Evolutionary conservation across 2,888 invertebrate genomes (phyloP), one percentile per base, ranked within the genome.

Genomic region (Nomada ferruginata): DNA sequence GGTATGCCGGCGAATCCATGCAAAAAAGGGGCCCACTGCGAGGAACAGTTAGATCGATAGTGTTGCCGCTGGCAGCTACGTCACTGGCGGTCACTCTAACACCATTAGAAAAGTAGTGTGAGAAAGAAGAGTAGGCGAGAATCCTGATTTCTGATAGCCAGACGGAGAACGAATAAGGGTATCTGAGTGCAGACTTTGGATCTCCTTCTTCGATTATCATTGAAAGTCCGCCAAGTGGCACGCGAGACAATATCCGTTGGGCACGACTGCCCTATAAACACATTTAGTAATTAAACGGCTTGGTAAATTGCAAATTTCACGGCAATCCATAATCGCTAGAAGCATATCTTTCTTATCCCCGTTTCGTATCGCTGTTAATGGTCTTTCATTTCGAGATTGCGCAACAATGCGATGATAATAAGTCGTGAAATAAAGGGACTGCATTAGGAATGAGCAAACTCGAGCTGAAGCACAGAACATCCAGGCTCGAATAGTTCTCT

Each of bases 291-390:
- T 18, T n/a, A 42, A 4, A 29, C n/a, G n/a, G 47, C 11, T 47
- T 15, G 47, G 47, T 15, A 47, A 74, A 73, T 65, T 57, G 57
- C 69, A 76, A 85, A 69, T 66, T 69, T 81, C 74, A 79, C 79
- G 70, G 76, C 57, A 78, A 86, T 86, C 44, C 76, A 65, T 81
- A 74, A 86, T 65, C 84, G 81, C 79, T 84, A 81, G 55, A 63
- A 53, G 26, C 74, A 53, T 75, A 60, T 7, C 18, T 7, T 47
- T 50, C n/a, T 42, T 60, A 47, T 50, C 20, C 44, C 13, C n/a
- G 18, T 18, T 50, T 65, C 26, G 23, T 26, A 18, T 42, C 26
- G 26, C 18, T 50, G n/a, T 15, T 26, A 42, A 20, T n/a, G 57
- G 44, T 42, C 11, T 64, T 42, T 60, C n/a, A 20, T 59, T 60